Evolutionary conservation across 2,113 vertebrate genomes (phyloP).

Genomic region (Rhegmatorhina hoffmannsi): DNA sequence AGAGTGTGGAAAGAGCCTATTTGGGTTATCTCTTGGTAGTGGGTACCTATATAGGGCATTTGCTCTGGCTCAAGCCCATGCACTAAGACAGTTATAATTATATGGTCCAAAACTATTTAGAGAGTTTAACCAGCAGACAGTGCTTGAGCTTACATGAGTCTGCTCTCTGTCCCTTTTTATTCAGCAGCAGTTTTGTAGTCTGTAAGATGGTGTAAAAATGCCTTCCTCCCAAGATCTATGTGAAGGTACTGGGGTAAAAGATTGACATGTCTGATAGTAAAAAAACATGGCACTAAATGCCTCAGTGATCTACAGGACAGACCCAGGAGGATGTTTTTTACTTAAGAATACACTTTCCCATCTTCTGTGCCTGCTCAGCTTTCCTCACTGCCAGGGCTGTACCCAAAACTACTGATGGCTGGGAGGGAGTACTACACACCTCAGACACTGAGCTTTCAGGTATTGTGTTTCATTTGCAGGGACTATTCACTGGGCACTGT

Average conservation of each 20-base stretch:
- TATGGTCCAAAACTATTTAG: background rate
- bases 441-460: background rate
- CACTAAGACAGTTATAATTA: background rate
- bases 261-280: background rate
- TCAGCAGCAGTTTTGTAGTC: background rate
- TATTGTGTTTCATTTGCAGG: background rate
- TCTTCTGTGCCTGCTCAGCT: background rate
- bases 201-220: background rate
- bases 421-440: background rate
- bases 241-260: background rate
- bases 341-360: background rate
- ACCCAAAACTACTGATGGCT: background rate
- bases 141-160: background rate
- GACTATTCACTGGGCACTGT: background rate
- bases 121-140: background rate
- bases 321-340: background rate
- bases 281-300: background rate
- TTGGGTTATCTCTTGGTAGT: background rate
- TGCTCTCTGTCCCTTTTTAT: background rate
- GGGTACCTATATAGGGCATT: rapidly evolving
- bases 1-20: background rate
- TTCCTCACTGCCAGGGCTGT: background rate
- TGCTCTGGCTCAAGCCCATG: background rate
- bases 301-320: background rate
- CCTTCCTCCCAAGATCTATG: background rate